Base-by-base conservation (phyloP, 2,888 invertebrate genomes). In the Ophion ventricosus region DNA sequence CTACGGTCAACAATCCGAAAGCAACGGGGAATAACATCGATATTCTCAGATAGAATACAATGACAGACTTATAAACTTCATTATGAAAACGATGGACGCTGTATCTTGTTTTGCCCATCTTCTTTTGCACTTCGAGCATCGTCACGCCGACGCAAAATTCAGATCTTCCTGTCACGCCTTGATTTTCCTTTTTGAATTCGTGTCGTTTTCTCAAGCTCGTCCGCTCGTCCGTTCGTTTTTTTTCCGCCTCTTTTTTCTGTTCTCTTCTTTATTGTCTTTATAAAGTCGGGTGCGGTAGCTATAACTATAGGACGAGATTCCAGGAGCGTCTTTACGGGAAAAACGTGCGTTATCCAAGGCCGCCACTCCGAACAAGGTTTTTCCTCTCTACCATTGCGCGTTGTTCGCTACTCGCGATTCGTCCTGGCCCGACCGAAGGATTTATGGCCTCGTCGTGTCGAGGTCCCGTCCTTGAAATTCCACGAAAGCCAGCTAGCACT, bases 401-500 rank as follows among this genome's bases (percentile, higher is more conserved):
- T 57, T 66, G 35, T 61, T 66, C 70, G 73, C 66, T 78, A 63
- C 82, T 78, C 82, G 72, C 64, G 54, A 73, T 70, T 79, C 84
- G 82, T 84, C 78, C 81, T 72, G 78, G 75, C n/a, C 83, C 81
- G 80, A 64, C 67, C 74, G 85, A 87, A 85, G 80, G 87, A 87
- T 87, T 87, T 87, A 87, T 87, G 87, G 85, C 85, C 86, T 83
- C 81, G 84, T 85, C 82, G 82, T 82, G 82, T 10, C 84, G 82
- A 82, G 84, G 84, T 82, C 82, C 76, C 82, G 86, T 87, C 87
- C 87, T 87, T 87, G 86, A 87, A 85, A 87, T 87, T 86, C 86
- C 87, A 85, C 81, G 85, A 87, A 87, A 86, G 76, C 84, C 72
- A 85, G 73, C 57, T 59, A 83, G 79, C 80, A 83, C 43, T 83